A percentile compares a stretch with the other conserved stretches of the same genome.
Evolutionary conservation across 2,113 vertebrate genomes (phyloP).

Genomic region (Orycteropus afer): DNA sequence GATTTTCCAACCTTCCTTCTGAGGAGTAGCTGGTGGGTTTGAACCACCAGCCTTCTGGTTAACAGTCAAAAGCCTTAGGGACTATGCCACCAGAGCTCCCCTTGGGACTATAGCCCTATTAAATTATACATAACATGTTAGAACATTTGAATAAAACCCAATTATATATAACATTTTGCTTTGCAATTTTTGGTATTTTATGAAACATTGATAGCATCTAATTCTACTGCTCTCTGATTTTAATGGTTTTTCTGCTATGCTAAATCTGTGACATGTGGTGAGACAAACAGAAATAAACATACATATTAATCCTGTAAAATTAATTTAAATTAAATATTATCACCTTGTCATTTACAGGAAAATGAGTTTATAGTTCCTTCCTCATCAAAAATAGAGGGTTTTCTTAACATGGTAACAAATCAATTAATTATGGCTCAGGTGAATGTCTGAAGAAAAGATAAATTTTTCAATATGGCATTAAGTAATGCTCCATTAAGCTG

Average conservation of each 20-base stretch:
- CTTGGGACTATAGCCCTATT: neutral
- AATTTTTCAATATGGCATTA: neutral
- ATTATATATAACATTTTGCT: neutral
- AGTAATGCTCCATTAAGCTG: neutral
- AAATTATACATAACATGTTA: neutral
- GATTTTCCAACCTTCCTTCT: too few relatives aligned
- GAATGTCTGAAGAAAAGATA: conserved; percentile 16
- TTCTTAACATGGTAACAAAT: conserved; percentile 37
- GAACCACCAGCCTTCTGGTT: too few relatives aligned
- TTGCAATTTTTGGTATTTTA: neutral
- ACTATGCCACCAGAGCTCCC: too few relatives aligned
- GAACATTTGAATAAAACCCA: neutral
- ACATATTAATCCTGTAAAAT: neutral
- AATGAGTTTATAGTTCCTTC: conserved; percentile 37
- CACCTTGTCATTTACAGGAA: conserved; percentile 30
- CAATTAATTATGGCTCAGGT: conserved; percentile 19
- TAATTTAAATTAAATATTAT: neutral
- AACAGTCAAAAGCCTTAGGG: too few relatives aligned
- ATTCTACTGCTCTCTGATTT: neutral
- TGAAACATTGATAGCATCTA: conserved; percentile 27
- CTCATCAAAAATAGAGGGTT: neutral
- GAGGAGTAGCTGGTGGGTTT: too few relatives aligned
- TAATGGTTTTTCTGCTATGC: neutral
- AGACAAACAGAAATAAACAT: conserved; percentile 24
- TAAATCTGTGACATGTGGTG: conserved; percentile 25